Percentiles rank a stretch among this genome's conserved stretches.
Conservation (phyloP, 2,888 invertebrate genomes). For the Meteorus colon region DNA sequence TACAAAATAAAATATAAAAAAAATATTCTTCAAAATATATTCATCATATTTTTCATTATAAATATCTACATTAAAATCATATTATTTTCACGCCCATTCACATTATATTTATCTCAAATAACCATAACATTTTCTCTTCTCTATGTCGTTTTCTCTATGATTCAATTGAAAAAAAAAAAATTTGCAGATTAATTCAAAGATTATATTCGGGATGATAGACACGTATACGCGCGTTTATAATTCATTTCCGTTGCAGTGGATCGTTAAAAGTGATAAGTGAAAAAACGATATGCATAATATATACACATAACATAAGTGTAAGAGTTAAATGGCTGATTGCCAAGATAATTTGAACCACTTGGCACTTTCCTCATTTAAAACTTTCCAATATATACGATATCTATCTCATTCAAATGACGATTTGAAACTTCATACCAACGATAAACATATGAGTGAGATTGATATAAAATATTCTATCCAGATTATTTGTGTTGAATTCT, state of each 20-base stretch:
- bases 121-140: too few species aligned
- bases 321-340: slow-evolving; percentile 28
- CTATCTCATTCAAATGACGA: slow-evolving; percentile 6
- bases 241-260: slow-evolving; percentile 3
- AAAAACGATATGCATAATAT: slow-evolving; percentile 24
- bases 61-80: too few species aligned
- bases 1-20: too few species aligned
- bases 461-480: neutral
- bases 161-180: neutral
- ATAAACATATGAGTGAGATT: neutral
- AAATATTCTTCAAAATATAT: too few species aligned
- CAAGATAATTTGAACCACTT: slow-evolving; percentile 27
- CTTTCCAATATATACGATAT: slow-evolving; percentile 39
- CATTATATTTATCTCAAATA: too few species aligned
- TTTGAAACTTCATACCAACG: slow-evolving; percentile 9
- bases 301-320: slow-evolving; percentile 23
- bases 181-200: neutral
- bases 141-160: too few species aligned
- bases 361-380: slow-evolving; percentile 37
- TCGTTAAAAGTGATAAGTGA: slow-evolving; percentile 29
- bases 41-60: too few species aligned
- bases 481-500: neutral
- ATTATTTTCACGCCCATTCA: too few species aligned
- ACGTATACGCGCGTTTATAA: neutral
- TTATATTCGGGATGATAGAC: slow-evolving; percentile 7